Percentiles rank a stretch among this genome's conserved stretches.
Evolutionary conservation across 2,113 vertebrate genomes (phyloP).

Genomic region (Barbus barbus): DNA sequence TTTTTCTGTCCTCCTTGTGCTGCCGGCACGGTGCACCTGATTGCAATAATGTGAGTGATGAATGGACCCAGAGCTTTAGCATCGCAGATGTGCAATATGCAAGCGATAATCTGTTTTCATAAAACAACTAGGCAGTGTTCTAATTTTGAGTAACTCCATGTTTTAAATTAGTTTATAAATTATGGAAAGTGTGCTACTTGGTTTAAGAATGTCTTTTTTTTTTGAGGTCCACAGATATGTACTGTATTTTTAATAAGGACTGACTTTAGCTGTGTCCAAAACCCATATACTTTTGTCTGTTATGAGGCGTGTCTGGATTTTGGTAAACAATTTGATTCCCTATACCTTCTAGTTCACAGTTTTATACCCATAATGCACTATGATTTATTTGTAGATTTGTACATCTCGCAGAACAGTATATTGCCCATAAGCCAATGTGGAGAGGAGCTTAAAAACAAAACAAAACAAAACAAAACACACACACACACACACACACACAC

Average conservation of each 20-base stretch:
- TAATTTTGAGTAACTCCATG: constrained; percentile 61
- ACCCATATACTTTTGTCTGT: background rate
- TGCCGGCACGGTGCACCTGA: constrained; percentile 61
- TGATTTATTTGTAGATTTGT: background rate
- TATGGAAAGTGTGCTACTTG: constrained; percentile 63
- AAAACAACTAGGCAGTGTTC: constrained; percentile 64
- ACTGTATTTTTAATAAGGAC: background rate
- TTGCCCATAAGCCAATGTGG: background rate
- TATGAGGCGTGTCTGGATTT: too few species aligned
- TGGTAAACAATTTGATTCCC: background rate
- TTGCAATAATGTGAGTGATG: constrained; percentile 70
- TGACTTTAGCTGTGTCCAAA: background rate
- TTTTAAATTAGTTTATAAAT: constrained; percentile 66
- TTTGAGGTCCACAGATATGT: background rate
- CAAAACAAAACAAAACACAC: too few species aligned
- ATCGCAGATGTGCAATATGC: constrained; percentile 64
- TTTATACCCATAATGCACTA: background rate
- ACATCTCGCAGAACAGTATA: background rate
- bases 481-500: too few species aligned
- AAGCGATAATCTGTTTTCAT: constrained; percentile 71
- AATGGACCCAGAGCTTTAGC: constrained; percentile 57
- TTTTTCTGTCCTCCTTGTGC: constrained; percentile 49
- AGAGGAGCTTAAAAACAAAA: background rate
- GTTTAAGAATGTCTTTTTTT: constrained; percentile 42
- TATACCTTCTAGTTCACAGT: background rate